Conservation (phyloP, 1,140 invertebrate genomes). For the Lucilia cuprina region DNA sequence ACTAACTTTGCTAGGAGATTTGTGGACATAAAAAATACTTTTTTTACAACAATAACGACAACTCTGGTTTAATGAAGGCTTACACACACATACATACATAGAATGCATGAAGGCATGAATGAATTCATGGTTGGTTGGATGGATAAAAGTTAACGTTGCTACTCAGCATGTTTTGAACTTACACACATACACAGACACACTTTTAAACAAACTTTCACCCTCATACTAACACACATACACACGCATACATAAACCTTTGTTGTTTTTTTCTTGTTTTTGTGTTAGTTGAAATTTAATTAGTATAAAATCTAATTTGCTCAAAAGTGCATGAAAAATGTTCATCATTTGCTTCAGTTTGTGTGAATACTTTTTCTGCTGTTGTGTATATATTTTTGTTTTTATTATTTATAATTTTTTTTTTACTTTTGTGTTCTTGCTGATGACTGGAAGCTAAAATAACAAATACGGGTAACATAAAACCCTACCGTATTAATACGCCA, state of each 20-base stretch:
- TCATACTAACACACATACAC: conserved; percentile 20
- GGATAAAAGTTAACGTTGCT: conserved; percentile 17
- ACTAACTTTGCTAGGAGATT: no score
- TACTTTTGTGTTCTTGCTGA: not conserved
- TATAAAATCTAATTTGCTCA: conserved; percentile 61
- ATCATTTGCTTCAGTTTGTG: conserved; percentile 10
- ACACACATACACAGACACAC: not conserved
- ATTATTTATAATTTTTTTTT: not conserved
- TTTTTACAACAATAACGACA: not conserved
- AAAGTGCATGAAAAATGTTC: conserved; percentile 61
- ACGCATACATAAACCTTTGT: not conserved
- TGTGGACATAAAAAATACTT: no score
- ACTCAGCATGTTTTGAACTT: conserved; percentile 16
- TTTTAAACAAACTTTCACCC: no score
- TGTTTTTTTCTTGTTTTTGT: conserved; percentile 23
- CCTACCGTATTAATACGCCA: not conserved
- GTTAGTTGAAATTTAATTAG: conserved; percentile 62
- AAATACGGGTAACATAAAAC: not conserved
- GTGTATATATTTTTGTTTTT: not conserved
- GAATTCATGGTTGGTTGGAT: not conserved
- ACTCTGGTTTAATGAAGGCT: not conserved
- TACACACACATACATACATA: not conserved
- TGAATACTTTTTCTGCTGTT: not conserved
- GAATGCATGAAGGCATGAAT: not conserved
- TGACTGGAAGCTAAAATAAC: not conserved